These are phyloP conservation scores for Lasioglossum oenotherae DNA, from an alignment of 2,888 invertebrate genomes.

Conservation along the genomic window DNA sequence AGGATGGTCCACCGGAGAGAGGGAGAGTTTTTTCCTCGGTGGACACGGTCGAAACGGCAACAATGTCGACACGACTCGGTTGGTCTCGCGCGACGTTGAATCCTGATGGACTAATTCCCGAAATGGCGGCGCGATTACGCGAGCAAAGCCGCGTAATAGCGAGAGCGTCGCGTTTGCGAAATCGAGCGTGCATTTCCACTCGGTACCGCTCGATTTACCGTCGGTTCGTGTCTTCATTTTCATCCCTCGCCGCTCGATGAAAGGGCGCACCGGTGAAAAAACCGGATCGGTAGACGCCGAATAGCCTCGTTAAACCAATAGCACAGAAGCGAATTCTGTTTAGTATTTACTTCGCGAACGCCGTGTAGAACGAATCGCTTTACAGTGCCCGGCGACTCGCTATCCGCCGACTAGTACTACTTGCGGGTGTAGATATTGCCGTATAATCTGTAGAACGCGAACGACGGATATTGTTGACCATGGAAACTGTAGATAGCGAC, in stretches of 20 bases:
- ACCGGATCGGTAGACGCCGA: not conserved
- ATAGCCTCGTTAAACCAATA: constrained; percentile 5
- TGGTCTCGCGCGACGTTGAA: constrained; percentile 65
- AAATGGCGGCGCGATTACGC: constrained; percentile 64
- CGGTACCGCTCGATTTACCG: constrained; percentile 51
- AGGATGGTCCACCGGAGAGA: not conserved
- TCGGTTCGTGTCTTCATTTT: constrained; percentile 53
- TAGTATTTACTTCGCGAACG: not conserved
- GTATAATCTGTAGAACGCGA: not conserved
- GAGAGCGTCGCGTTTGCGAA: constrained; percentile 58
- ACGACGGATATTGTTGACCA: not conserved
- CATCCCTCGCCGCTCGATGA: constrained; percentile 20
- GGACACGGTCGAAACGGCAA: constrained; percentile 19
- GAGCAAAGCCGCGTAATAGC: constrained; percentile 60
- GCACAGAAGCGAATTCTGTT: not conserved
- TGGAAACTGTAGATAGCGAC: not conserved
- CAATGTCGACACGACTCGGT: constrained; percentile 55
- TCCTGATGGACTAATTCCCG: constrained; percentile 67
- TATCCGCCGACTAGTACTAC: not conserved
- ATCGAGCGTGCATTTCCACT: constrained; percentile 56
- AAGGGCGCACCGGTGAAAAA: not conserved
- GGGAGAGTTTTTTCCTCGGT: constrained; percentile 2
- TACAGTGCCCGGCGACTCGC: not conserved
- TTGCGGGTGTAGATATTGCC: not conserved
- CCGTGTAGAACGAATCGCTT: not conserved